Evolutionary conservation across 2,113 vertebrate species (phyloP), one percentile per base, ranked within the genome.

Genomic region (Siphamia tubifer): DNA sequence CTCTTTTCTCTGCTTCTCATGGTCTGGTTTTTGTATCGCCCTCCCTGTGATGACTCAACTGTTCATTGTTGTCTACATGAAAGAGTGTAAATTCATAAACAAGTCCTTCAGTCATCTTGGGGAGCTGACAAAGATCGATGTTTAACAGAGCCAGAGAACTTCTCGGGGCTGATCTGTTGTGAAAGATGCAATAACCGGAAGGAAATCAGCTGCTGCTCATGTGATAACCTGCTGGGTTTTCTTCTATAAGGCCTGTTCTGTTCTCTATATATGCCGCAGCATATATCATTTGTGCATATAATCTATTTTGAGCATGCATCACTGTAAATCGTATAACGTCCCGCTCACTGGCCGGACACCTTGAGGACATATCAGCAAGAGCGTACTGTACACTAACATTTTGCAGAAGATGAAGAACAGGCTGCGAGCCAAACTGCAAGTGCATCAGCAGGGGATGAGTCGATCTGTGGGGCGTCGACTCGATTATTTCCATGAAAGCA

Each of bases 151-250:
- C 15, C 10, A 53, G 45, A 63, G 8, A 6, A 6, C 1, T 3
- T 17, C 36, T 39, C 38, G 7, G 28, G 48, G 35, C 35, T 24
- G 64, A n/a, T n/a, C n/a, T n/a, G n/a, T 36, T 56, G 23, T 53
- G 16, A 23, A 12, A 28, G 17, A 8, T 23, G 45, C 54, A 32
- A 28, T 12, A 10, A 34, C 10, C 3, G 11, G 40, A 39, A 35
- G 21, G 36, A 58, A 51, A 56, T 88, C 77, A 68, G 47, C 70
- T 67, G 51, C 20, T 56, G 40, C 31, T 86, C 74, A 67, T 83
- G 66, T 76, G 82, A 89, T 72, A 24, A 40, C 48, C 23, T 43
- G 15, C 35, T 30, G 5, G 28, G 16, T 23, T 55, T 11, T 20
- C 8, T 15, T 38, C 23, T 13, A 21, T 19, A 32, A 36, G 49